These are phyloP conservation scores for Papilio aristodemus DNA, from an alignment of 1,140 invertebrate genomes.

Conservation along the genomic window DNA sequence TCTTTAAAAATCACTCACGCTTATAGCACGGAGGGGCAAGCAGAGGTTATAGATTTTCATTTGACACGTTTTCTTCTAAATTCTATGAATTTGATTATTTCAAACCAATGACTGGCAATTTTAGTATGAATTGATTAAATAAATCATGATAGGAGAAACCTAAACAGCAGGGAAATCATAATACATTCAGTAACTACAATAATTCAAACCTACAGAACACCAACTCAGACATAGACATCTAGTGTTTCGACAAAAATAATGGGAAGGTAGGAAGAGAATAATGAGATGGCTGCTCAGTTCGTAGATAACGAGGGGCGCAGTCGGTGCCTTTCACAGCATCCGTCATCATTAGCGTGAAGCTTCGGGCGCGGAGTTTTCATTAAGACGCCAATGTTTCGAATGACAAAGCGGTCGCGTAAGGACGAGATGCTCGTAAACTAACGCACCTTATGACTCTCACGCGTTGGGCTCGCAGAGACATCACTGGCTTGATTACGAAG, in stretches of 20 bases:
- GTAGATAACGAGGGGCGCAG: conserved; percentile 70
- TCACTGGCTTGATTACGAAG: conserved; percentile 24
- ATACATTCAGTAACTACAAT: neutral
- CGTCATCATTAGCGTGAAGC: conserved; percentile 71
- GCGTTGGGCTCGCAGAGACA: conserved; percentile 2
- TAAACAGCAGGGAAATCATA: neutral
- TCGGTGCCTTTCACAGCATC: conserved; percentile 68
- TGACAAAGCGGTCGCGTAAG: conserved; percentile 49
- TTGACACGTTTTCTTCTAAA: too few species aligned
- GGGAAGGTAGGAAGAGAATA: conserved; percentile 47
- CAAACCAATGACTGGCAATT: neutral
- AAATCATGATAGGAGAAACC: too few species aligned
- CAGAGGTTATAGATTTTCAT: too few species aligned
- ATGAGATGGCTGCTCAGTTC: conserved; percentile 58
- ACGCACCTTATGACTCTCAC: conserved; percentile 40
- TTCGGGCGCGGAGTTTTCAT: conserved; percentile 67
- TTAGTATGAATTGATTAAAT: neutral
- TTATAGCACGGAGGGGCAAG: too few species aligned
- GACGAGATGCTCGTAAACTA: conserved; percentile 39
- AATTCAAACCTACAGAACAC: neutral
- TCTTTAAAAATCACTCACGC: too few species aligned
- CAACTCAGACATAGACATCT: conserved; percentile 5
- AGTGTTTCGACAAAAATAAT: conserved; percentile 44
- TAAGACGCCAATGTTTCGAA: conserved; percentile 69
- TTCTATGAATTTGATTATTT: too few species aligned